Evolutionary conservation across 2,888 invertebrate species (phyloP).

Genomic region (Drosophila peninsularis): DNA sequence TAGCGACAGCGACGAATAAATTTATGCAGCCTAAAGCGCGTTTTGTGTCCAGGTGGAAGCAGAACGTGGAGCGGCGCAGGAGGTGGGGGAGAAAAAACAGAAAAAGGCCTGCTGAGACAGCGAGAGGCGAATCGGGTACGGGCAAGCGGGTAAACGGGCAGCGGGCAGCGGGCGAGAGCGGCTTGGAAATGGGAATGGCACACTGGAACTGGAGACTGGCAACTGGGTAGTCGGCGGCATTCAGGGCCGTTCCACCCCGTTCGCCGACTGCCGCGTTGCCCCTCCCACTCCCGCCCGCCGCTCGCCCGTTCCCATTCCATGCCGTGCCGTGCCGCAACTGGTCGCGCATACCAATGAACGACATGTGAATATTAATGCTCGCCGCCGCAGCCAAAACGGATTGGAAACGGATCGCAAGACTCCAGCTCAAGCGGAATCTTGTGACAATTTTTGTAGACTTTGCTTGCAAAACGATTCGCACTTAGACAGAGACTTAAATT

Average conservation of each 20-base stretch:
- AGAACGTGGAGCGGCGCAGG: neutral
- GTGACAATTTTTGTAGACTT: conserved; percentile 62
- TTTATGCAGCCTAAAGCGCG: conserved; percentile 74
- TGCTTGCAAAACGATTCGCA: conserved; percentile 39
- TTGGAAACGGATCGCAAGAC: conserved; percentile 48
- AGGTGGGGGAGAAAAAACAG: conserved; percentile 6
- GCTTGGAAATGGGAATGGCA: conserved; percentile 13
- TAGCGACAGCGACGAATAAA: conserved; percentile 70
- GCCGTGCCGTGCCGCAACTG: conserved; percentile 28
- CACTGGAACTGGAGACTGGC: conserved; percentile 6
- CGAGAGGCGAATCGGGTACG: conserved; percentile 17
- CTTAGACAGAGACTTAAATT: neutral
- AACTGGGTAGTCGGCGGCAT: conserved; percentile 12
- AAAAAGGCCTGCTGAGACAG: conserved; percentile 46
- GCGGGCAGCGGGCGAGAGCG: neutral
- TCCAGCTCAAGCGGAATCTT: conserved; percentile 42
- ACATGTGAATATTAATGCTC: conserved; percentile 82
- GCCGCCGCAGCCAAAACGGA: conserved; percentile 57
- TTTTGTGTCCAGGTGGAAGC: conserved; percentile 44
- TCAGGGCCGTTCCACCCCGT: conserved; percentile 15
- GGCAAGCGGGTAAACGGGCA: neutral
- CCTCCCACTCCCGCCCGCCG: neutral
- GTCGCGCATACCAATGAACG: conserved; percentile 69
- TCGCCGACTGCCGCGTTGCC: neutral
- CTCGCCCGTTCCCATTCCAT: neutral